These are phyloP conservation scores for Theristicus caerulescens DNA, from an alignment of 2,113 vertebrate species.

Conservation along the genomic window DNA sequence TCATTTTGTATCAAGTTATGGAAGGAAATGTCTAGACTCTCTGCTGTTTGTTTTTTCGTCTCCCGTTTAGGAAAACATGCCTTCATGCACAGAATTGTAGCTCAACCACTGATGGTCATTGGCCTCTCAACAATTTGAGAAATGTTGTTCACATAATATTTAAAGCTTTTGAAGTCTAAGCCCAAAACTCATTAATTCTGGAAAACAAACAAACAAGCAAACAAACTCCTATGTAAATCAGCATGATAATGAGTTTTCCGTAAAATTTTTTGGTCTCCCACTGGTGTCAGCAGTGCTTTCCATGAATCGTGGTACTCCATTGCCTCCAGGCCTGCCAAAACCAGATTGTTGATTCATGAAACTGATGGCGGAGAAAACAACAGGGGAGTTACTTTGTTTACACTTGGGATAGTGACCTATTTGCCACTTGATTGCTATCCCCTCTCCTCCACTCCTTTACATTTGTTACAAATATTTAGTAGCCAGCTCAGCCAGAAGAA, in stretches of 20 bases:
- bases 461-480: neutral
- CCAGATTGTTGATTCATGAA: neutral
- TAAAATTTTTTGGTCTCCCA: neutral
- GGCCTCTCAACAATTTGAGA: neutral
- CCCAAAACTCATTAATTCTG: neutral
- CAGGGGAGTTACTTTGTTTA: neutral
- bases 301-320: neutral
- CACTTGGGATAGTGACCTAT: neutral
- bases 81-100: neutral
- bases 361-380: neutral
- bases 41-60: neutral
- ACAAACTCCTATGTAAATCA: neutral
- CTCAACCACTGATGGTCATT: neutral
- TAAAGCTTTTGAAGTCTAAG: neutral
- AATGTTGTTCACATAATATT: neutral
- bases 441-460: neutral
- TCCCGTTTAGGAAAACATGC: neutral
- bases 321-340: neutral
- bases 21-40: neutral
- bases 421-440: neutral
- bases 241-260: neutral
- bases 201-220: neutral
- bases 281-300: neutral
- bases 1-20: neutral
- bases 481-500: neutral